Evolutionary conservation across 2,888 invertebrate genomes (phyloP).

Genomic region (Dicroscelio sp.): DNA sequence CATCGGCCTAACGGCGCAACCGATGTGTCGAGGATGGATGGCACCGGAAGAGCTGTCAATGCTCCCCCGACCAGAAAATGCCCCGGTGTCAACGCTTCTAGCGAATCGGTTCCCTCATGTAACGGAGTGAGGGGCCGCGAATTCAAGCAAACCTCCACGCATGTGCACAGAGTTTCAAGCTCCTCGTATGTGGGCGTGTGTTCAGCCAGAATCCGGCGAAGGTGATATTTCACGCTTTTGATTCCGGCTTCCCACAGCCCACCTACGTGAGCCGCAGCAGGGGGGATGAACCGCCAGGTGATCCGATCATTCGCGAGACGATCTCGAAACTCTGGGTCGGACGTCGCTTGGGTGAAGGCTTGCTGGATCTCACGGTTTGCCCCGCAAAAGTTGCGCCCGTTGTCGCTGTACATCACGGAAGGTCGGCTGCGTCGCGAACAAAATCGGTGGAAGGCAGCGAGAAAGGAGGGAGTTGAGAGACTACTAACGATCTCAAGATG

Average conservation of each 20-base stretch:
- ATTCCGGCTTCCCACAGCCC: conserved; percentile 1
- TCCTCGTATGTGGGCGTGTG: background rate
- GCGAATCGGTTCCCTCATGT: background rate
- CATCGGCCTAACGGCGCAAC: background rate
- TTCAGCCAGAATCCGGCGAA: background rate
- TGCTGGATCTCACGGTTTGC: background rate
- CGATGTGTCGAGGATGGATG: background rate
- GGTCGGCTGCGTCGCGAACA: background rate
- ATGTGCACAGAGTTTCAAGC: background rate
- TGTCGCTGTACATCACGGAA: background rate
- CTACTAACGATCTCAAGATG: background rate
- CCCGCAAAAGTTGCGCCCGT: background rate
- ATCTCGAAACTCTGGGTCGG: background rate
- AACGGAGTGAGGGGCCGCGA: background rate
- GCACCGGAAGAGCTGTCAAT: background rate
- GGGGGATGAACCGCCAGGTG: background rate
- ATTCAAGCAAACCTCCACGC: background rate
- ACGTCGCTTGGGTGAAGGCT: background rate
- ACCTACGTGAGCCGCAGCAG: background rate
- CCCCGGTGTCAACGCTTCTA: background rate
- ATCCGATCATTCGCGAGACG: background rate
- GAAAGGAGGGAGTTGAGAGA: background rate
- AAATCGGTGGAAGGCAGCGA: background rate
- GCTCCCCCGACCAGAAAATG: background rate
- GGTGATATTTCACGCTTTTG: background rate